phyloP scores from a whole-genome alignment of 2,888 invertebrate genomes.

The Eupithecia vulgata region DNA sequence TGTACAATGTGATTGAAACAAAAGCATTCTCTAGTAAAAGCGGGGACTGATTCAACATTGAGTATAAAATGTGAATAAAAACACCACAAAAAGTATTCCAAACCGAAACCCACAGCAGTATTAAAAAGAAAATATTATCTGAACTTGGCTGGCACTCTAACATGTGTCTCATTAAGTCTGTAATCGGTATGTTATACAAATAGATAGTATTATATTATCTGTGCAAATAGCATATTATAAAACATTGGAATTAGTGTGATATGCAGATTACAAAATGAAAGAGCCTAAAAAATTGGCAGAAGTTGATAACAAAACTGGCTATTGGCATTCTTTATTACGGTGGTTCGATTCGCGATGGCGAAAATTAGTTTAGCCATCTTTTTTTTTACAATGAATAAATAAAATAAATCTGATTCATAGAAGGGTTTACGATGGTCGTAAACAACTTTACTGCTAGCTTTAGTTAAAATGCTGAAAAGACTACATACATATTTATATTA shows the following conservation, averaged over 20 bases:
- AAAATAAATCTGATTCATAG: neutral
- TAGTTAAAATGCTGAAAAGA: neutral
- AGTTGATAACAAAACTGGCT: neutral
- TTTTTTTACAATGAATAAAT: neutral
- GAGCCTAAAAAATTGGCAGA: neutral
- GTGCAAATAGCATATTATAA: neutral
- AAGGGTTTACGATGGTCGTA: neutral
- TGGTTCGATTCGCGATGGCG: neutral
- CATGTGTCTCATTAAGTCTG: neutral
- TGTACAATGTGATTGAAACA: constrained; percentile 68
- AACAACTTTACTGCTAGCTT: neutral
- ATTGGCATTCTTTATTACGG: neutral
- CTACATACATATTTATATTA: neutral
- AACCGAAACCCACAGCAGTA: constrained; percentile 31
- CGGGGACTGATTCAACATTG: constrained; percentile 49
- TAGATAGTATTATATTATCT: no score
- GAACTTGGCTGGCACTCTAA: neutral
- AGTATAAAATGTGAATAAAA: constrained; percentile 50
- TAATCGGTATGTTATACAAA: neutral
- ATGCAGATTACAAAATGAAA: neutral
- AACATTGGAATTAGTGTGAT: neutral
- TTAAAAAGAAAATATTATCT: constrained; percentile 9
- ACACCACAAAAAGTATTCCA: constrained; percentile 43
- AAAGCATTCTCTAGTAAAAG: constrained; percentile 68
- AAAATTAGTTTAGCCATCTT: neutral